Evolutionary conservation across 2,113 vertebrate species (phyloP).

Genomic region (Pterophyllum scalare): DNA sequence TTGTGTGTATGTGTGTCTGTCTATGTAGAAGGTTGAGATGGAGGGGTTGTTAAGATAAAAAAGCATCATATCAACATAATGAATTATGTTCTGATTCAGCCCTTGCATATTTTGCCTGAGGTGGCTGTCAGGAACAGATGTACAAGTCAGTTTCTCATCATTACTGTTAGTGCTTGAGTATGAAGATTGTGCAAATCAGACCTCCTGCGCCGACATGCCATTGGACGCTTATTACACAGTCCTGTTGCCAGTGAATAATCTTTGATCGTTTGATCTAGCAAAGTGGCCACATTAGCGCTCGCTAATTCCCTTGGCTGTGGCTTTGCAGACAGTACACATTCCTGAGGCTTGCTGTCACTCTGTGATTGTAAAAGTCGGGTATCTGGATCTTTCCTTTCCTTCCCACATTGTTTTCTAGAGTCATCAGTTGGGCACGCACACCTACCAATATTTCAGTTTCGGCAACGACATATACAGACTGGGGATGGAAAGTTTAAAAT

Average conservation of each 20-base stretch:
- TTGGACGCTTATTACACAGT: slow-evolving; percentile 64
- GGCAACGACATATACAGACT: not conserved
- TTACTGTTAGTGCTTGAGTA: slow-evolving; percentile 70
- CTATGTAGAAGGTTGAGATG: not conserved
- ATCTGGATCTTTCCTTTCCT: slow-evolving; percentile 28
- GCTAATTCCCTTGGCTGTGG: slow-evolving; percentile 79
- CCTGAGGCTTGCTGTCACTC: slow-evolving; percentile 52
- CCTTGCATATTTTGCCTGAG: slow-evolving; percentile 72
- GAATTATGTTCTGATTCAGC: slow-evolving; percentile 81
- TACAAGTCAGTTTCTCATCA: slow-evolving; percentile 78
- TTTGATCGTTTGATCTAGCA: slow-evolving; percentile 72
- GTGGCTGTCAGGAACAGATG: slow-evolving; percentile 78
- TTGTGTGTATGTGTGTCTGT: slow-evolving; percentile 9
- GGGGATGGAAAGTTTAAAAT: too few species aligned
- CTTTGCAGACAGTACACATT: slow-evolving; percentile 67
- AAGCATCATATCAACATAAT: slow-evolving; percentile 70
- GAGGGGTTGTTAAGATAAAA: slow-evolving; percentile 46
- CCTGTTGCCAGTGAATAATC: slow-evolving; percentile 71
- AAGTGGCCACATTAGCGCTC: slow-evolving; percentile 79
- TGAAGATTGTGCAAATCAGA: slow-evolving; percentile 76
- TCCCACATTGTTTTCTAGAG: slow-evolving; percentile 13
- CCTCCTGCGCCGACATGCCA: slow-evolving; percentile 78
- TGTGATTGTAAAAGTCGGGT: slow-evolving; percentile 38
- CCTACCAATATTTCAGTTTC: slow-evolving; percentile 25
- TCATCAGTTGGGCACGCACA: slow-evolving; percentile 21